Evolutionary conservation across 2,797 vertebrate genomes (phyloP), one percentile per base, ranked within the genome.

Genomic region (Trachops cirrhosus): DNA sequence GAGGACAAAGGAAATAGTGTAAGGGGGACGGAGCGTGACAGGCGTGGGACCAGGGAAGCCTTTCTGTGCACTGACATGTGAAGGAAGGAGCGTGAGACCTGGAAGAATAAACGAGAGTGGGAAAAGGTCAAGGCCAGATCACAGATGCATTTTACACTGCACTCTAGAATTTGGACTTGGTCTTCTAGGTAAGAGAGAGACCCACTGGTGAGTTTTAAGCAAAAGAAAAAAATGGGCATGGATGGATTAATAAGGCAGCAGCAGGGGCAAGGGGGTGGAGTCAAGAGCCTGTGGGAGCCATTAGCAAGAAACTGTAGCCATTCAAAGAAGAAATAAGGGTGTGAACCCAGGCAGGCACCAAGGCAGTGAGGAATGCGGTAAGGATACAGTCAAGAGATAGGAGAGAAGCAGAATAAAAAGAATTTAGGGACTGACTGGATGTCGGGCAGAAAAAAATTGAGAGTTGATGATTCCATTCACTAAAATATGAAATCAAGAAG

Each of bases 11-110:
- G 26, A 88, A 22, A 32, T 15, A 39, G 50, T 11, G 15, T 52
- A 6, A 59, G n/a, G 54, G 57, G 32, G 44, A 18, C 5, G 54
- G 22, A 57, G 18, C 0, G 0, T 39, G 46, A 32, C 1, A 11
- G 9, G 19, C 21, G 18, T 14, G 9, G 19, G 18, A 44, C 26
- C 54, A 44, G 54, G 57, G 54, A 67, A 54, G 32, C 0, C 48
- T 44, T 26, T 70, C 74, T 80, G 57, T 22, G 41, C 15, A 22
- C 6, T 0, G 14, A n/a, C 64, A 3, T 6, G 24, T 34, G 62
- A 6, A 78, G 22, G 78, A 84, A 52, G 70, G n/a, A 85, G 62
- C 34, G 18, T 2, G 46, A 74, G 39, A 10, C 44, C n/a, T 41
- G 62, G 39, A n/a, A 39, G 41, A 80, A 15, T 4, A 41, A 22